phyloP scores from a whole-genome alignment of 1,140 invertebrate species.

The Hyles euphorbiae region DNA sequence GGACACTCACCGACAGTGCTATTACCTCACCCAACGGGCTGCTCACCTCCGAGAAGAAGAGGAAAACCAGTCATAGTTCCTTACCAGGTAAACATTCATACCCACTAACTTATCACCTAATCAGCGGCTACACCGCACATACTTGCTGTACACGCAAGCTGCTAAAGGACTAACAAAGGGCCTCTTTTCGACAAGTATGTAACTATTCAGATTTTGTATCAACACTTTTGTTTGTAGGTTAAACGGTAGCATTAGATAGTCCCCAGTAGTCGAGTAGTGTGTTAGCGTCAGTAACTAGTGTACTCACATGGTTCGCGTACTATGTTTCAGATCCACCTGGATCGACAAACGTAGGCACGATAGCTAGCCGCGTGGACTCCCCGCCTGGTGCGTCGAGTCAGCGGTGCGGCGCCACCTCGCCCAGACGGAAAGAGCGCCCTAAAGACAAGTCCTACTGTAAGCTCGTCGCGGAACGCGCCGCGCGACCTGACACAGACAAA shows the following conservation, averaged over 20 bases:
- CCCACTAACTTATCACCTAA: too few relatives aligned
- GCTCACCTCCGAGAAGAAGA: slow-evolving; percentile 73
- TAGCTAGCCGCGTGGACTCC: slow-evolving; percentile 51
- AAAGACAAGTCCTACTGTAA: slow-evolving; percentile 77
- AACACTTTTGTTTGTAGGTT: too few relatives aligned
- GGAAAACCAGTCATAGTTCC: slow-evolving; percentile 73
- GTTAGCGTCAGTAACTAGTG: too few relatives aligned
- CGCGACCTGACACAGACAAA: slow-evolving; percentile 53
- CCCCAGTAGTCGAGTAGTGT: too few relatives aligned
- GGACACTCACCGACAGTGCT: slow-evolving; percentile 57
- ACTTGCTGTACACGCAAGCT: too few relatives aligned
- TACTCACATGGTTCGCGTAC: too few relatives aligned
- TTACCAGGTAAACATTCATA: slow-evolving; percentile 56
- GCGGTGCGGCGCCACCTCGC: slow-evolving; percentile 44
- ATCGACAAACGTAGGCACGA: slow-evolving; percentile 80
- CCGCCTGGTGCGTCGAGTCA: slow-evolving; percentile 25
- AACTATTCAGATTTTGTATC: too few relatives aligned
- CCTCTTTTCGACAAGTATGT: too few relatives aligned
- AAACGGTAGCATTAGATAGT: too few relatives aligned
- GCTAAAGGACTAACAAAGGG: too few relatives aligned
- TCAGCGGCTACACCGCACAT: too few relatives aligned
- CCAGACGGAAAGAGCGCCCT: slow-evolving; percentile 64
- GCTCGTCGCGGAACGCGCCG: slow-evolving; percentile 63
- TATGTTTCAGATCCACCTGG: slow-evolving; percentile 73
- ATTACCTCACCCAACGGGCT: slow-evolving; percentile 68